Evolutionary conservation across 1,140 invertebrate species (phyloP).

Genomic region (Chironomus tepperi): DNA sequence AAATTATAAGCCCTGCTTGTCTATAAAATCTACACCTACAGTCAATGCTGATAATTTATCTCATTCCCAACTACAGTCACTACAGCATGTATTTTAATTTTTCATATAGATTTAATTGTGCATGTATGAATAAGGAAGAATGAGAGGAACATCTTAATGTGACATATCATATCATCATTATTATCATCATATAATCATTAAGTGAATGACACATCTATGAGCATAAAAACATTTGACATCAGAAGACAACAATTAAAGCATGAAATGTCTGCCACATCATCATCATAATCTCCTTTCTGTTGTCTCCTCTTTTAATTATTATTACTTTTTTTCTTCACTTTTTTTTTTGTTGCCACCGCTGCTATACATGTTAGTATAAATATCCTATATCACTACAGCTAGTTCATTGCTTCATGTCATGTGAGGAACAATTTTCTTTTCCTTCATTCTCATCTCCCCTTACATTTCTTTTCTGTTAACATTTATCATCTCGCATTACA

Average conservation of each 20-base stretch:
- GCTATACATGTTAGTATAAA: not conserved
- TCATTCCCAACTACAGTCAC: too few relatives aligned
- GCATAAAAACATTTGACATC: not conserved
- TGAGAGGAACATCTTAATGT: not conserved
- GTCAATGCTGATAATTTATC: too few relatives aligned
- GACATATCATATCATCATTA: not conserved
- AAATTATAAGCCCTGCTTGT: too few relatives aligned
- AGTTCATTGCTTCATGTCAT: conserved; percentile 3
- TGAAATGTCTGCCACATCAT: conserved; percentile 1
- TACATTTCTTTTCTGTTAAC: not conserved
- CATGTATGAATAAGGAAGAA: too few relatives aligned
- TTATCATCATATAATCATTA: not conserved
- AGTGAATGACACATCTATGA: not conserved
- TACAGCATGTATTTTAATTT: too few relatives aligned
- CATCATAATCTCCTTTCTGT: conserved; percentile 12
- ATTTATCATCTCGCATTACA: conserved; percentile 13
- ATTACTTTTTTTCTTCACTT: not conserved
- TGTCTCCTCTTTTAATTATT: conserved; percentile 14
- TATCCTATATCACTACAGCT: not conserved
- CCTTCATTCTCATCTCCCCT: too few relatives aligned
- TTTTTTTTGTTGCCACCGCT: not conserved
- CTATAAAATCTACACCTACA: too few relatives aligned
- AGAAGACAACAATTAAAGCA: not conserved
- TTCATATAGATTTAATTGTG: too few relatives aligned
- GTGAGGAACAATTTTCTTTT: not conserved